Evolutionary conservation across 1,140 invertebrate species (phyloP), one percentile per base, ranked within the genome.

Genomic region (Hirudo medicinalis): DNA sequence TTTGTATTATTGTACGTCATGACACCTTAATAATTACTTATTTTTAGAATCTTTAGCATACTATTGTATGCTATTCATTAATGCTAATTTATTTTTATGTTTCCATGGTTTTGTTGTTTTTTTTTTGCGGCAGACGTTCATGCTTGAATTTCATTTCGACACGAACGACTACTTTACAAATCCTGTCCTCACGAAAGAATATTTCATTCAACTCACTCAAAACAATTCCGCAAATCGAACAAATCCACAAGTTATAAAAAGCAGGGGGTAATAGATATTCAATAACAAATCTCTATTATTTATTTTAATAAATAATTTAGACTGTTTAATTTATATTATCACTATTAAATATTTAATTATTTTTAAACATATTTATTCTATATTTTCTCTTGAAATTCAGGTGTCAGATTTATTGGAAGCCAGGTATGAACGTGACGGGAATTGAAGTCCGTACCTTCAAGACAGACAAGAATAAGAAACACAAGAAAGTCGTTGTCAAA

Each of bases 401-500:
- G 8, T 63, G 57, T 63, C 57, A 63, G 57, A 63, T 63, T 63
- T 63, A 63, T n/a, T 63, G 57, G 57, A 63, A 63, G 57, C 57
- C 57, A 11, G 57, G 57, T 13, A 63, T 63, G 57, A 63, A 63
- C 57, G 57, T 63, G 22, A 63, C 57, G 13, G 57, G 15, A 32
- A 63, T 63, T n/a, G 57, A 63, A 63, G 57, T 63, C 22, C 22
- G 57, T 2, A 25, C 57, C 8, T 63, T 63, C 22, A 63, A 63
- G 57, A 63, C 22, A 11, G 57, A 63, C 57, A 63, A 63, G 57
- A 63, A 63, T 20, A 63, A 63, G 57, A 63, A 63, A n/a, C 22
- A 32, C 29, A 63, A 63, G 57, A 63, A 63, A 32, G 29, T 63
- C 11, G 57, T 63, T 25, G 57, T 63, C 57, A 63, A 25, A 15